These are phyloP conservation scores for Neomorphus geoffroyi DNA, from an alignment of 2,797 vertebrate genomes.

Conservation along the genomic window DNA sequence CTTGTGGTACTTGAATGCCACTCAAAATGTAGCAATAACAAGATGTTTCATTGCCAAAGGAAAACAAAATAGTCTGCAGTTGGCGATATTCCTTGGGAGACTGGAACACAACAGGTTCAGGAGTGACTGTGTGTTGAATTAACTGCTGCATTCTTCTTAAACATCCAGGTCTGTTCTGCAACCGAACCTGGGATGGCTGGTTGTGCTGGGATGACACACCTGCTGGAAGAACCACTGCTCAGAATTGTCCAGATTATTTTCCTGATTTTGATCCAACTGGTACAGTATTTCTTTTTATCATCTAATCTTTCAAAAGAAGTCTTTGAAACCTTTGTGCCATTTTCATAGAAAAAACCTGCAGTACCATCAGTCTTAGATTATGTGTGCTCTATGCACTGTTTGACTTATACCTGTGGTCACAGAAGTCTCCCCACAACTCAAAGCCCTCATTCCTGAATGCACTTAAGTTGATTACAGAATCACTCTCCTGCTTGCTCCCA, in stretches of 20 bases:
- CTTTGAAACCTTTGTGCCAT: neutral
- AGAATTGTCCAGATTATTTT: constrained; percentile 94
- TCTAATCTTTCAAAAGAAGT: neutral
- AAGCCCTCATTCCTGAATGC: neutral
- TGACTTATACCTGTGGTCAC: neutral
- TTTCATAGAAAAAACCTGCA: neutral
- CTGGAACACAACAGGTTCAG: neutral
- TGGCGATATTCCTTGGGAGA: neutral
- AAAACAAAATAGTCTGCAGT: neutral
- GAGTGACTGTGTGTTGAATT: neutral
- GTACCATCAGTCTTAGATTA: neutral
- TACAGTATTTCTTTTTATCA: constrained; percentile 61
- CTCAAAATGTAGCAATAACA: neutral
- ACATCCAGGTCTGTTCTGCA: constrained; percentile 85
- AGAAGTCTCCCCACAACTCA: neutral
- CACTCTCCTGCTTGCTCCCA: neutral
- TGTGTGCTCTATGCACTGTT: neutral
- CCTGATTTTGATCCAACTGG: constrained; percentile 92
- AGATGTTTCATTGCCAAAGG: neutral
- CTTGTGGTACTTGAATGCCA: neutral
- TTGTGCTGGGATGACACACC: constrained; percentile 96
- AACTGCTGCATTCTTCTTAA: constrained; percentile 13
- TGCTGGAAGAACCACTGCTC: constrained; percentile 80
- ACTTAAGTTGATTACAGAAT: neutral
- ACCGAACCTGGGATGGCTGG: constrained; percentile 97